Conservation (phyloP, 2,888 invertebrate genomes). For the Platycheirus rosarum region DNA sequence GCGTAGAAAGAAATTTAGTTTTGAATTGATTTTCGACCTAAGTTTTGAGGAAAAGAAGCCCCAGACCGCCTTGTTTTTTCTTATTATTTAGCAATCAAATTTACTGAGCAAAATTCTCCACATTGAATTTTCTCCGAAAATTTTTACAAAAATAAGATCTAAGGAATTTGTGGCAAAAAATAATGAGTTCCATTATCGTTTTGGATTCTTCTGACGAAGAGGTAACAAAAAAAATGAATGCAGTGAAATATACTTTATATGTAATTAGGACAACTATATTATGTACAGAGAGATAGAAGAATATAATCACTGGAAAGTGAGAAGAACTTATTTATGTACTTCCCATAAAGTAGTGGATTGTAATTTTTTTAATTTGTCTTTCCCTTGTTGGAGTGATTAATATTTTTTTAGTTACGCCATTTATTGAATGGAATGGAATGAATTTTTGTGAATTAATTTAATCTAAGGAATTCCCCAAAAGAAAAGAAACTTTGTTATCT, state of each 20-base stretch:
- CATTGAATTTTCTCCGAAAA: slow-evolving; percentile 3
- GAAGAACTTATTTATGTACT: slow-evolving; percentile 33
- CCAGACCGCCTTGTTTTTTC: slow-evolving; percentile 50
- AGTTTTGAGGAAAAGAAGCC: slow-evolving; percentile 32
- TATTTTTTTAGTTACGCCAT: slow-evolving; percentile 68
- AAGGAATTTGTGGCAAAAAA: slow-evolving; percentile 21
- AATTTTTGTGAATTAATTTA: slow-evolving; percentile 18
- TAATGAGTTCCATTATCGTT: slow-evolving; percentile 81
- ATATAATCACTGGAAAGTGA: slow-evolving; percentile 65
- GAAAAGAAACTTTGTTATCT: too few relatives aligned
- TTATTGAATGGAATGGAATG: slow-evolving; percentile 38
- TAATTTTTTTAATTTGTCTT: slow-evolving; percentile 59
- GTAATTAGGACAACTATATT: slow-evolving; percentile 65
- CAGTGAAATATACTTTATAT: slow-evolving; percentile 68
- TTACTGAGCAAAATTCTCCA: slow-evolving; percentile 26
- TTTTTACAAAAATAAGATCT: slow-evolving; percentile 19
- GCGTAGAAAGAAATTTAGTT: slow-evolving; percentile 56
- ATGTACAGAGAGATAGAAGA: slow-evolving; percentile 37
- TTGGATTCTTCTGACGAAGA: slow-evolving; percentile 82
- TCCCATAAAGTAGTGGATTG: slow-evolving; percentile 61
- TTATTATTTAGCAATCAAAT: not conserved
- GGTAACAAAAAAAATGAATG: slow-evolving; percentile 77
- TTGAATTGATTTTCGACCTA: slow-evolving; percentile 41
- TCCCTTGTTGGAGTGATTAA: slow-evolving; percentile 64
- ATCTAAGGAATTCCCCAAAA: too few relatives aligned